Percentiles rank a stretch among this genome's conserved stretches.
Conservation (phyloP, 1,140 invertebrate species). For the Orius laevigatus region DNA sequence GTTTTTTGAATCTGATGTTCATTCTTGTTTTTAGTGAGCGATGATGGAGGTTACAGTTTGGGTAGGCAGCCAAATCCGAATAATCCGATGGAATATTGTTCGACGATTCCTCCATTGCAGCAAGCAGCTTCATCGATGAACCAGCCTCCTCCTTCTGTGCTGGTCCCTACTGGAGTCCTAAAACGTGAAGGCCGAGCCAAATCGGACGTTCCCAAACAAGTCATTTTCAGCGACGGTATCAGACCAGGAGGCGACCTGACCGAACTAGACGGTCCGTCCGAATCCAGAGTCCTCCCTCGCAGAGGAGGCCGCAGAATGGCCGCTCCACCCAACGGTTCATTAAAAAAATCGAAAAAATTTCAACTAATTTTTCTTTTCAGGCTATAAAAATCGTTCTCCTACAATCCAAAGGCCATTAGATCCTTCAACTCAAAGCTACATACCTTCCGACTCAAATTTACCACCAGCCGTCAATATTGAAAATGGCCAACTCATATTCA, state of each 20-base stretch:
- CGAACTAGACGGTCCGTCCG: constrained; percentile 44
- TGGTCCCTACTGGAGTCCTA: constrained; percentile 72
- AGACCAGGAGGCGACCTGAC: constrained; percentile 77
- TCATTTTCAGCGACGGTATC: constrained; percentile 86
- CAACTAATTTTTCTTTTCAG: not conserved
- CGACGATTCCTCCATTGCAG: constrained; percentile 63
- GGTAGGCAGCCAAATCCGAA: constrained; percentile 54
- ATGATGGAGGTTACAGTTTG: not conserved
- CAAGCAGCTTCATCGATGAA: constrained; percentile 39
- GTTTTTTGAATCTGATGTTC: no score
- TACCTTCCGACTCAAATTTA: constrained; percentile 17
- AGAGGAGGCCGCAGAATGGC: constrained; percentile 22
- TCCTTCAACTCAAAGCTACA: constrained; percentile 21
- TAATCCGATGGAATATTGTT: constrained; percentile 82
- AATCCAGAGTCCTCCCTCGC: constrained; percentile 26
- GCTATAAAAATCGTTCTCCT: not conserved
- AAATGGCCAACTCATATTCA: constrained; percentile 9
- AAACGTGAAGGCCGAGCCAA: constrained; percentile 42
- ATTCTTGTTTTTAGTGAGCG: no score
- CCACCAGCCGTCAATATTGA: constrained; percentile 16
- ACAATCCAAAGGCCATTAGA: constrained; percentile 17
- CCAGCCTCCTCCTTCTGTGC: constrained; percentile 50
- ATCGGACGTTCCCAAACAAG: constrained; percentile 48
- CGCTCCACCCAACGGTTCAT: constrained; percentile 22
- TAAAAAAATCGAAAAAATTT: not conserved